These are phyloP conservation scores for Melopsittacus undulatus DNA, from an alignment of 2,797 vertebrate genomes.

Conservation along the genomic window DNA sequence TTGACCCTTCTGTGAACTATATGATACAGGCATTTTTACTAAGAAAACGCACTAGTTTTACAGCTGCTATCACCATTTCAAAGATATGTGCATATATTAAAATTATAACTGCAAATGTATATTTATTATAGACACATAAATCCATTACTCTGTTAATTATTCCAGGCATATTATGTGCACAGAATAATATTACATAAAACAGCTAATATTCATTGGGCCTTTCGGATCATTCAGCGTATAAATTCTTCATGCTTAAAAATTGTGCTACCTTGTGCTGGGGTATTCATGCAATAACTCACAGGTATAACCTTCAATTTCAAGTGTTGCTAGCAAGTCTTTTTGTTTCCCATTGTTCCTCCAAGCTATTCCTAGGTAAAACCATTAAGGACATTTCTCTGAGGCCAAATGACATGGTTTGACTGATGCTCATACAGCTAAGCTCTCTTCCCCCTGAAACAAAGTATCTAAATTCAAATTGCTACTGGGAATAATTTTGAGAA, in stretches of 20 bases:
- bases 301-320: background rate
- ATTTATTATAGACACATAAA: conserved; percentile 1
- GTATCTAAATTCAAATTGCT: background rate
- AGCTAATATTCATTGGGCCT: background rate
- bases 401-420: background rate
- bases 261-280: background rate
- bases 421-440: background rate
- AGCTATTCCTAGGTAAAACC: background rate
- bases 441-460: background rate
- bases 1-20: background rate
- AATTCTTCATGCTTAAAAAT: background rate
- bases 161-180: background rate
- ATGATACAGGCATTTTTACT: background rate
- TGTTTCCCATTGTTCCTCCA: background rate
- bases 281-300: background rate
- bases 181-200: background rate
- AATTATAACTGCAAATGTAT: background rate
- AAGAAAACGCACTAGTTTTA: background rate
- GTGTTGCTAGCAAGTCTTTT: background rate
- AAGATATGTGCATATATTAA: conserved; percentile 1
- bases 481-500: background rate
- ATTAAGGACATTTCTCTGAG: background rate
- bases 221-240: background rate
- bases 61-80: background rate
- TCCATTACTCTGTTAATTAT: conserved; percentile 29